phyloP scores from a whole-genome alignment of 2,888 invertebrate species.

The Lasius fuliginosus region DNA sequence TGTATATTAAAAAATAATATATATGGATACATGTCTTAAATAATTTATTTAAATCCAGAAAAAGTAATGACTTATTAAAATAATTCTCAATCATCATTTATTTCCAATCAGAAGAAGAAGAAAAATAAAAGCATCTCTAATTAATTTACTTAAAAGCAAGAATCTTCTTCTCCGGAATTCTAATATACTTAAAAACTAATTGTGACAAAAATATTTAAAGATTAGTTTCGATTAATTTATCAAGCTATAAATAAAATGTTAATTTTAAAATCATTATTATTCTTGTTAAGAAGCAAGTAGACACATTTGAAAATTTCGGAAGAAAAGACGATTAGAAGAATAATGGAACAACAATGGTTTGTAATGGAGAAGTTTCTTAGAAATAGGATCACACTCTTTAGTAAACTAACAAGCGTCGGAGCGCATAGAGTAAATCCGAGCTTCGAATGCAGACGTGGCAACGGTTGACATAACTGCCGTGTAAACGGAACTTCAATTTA shows the following conservation, averaged over 20 bases:
- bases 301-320: background rate
- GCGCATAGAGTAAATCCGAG: constrained; percentile 41
- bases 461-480: constrained; percentile 55
- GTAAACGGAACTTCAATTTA: constrained; percentile 58
- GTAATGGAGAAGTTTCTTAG: background rate
- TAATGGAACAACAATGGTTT: background rate
- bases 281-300: background rate
- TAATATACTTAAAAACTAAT: background rate
- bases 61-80: background rate
- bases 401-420: constrained; percentile 41
- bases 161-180: background rate
- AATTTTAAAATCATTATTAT: background rate
- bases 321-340: background rate
- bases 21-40: background rate
- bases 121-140: background rate
- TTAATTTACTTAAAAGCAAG: background rate
- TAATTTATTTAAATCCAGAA: background rate
- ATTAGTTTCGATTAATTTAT: background rate
- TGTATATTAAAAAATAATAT: background rate
- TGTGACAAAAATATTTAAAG: background rate
- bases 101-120: background rate
- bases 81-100: background rate
- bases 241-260: background rate
- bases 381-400: constrained; percentile 39
- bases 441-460: constrained; percentile 45